A percentile compares a stretch with the other conserved stretches of the same genome.
phyloP scores from a whole-genome alignment of 2,113 vertebrate species.

The Dasyprocta punctata region DNA sequence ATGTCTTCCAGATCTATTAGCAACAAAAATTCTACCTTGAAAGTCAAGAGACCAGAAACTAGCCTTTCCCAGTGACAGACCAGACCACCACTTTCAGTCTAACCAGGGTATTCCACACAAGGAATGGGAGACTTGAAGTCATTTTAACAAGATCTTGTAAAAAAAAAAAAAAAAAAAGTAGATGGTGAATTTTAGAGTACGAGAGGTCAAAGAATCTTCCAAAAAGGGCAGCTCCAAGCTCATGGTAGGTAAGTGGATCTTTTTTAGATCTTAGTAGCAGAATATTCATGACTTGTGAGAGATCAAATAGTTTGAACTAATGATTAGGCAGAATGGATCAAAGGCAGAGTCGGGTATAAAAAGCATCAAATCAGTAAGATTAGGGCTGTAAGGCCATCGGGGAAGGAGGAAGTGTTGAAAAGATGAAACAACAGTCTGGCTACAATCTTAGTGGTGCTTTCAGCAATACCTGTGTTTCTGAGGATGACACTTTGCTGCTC shows the following conservation, averaged over 20 bases:
- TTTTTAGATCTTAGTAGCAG: constrained; percentile 16
- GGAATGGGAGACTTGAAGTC: not conserved
- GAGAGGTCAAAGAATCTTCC: not conserved
- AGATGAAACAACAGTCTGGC: not conserved
- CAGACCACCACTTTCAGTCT: not conserved
- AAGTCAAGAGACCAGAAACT: not conserved
- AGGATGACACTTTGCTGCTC: not conserved
- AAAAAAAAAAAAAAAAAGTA: not conserved
- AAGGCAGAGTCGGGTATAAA: not conserved
- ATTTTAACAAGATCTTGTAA: not conserved
- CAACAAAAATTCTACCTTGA: not conserved
- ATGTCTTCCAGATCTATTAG: not conserved
- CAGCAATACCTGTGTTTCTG: not conserved
- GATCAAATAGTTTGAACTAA: constrained; percentile 23
- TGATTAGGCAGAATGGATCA: not conserved
- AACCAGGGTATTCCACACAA: not conserved
- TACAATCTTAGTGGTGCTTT: not conserved
- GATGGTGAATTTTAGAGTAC: not conserved
- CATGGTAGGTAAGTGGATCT: not conserved
- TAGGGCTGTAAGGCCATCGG: not conserved
- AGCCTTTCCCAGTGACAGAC: not conserved
- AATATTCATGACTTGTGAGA: not conserved
- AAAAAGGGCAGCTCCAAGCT: not conserved
- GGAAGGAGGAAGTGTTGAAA: not conserved
- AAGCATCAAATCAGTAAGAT: not conserved